phyloP scores from a whole-genome alignment of 2,797 vertebrate species.

The Novumbra hubbsi region DNA sequence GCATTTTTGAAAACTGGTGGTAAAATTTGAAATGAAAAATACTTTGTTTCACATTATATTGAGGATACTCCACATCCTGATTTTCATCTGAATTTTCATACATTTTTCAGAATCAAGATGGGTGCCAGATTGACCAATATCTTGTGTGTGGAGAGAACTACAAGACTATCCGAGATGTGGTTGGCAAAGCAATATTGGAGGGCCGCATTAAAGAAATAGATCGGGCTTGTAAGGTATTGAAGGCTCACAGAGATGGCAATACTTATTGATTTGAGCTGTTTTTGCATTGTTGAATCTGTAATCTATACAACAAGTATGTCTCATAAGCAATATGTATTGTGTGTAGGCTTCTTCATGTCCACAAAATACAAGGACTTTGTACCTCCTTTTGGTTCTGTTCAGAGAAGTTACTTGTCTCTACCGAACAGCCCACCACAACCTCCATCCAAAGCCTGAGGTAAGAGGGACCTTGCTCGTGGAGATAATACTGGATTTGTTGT shows the following conservation, averaged over 20 bases:
- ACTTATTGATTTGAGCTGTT: neutral
- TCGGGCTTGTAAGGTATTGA: constrained; percentile 74
- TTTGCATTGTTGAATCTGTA: neutral
- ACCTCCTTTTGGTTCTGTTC: constrained; percentile 84
- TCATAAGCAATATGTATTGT: neutral
- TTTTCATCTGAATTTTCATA: neutral
- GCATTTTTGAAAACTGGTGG: no score
- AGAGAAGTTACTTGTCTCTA: constrained; percentile 83
- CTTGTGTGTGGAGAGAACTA: constrained; percentile 82
- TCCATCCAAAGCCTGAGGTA: constrained; percentile 79
- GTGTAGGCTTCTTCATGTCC: constrained; percentile 47
- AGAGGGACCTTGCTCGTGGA: neutral
- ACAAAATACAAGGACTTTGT: constrained; percentile 49
- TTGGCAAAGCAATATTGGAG: constrained; percentile 73
- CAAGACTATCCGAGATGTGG: constrained; percentile 78
- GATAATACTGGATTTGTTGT: neutral
- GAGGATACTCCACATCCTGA: neutral
- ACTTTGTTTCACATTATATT: neutral
- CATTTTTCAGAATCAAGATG: constrained; percentile 52
- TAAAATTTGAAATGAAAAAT: neutral
- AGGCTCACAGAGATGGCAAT: neutral
- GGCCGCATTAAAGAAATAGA: constrained; percentile 57
- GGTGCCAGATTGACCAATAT: constrained; percentile 77
- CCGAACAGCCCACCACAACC: constrained; percentile 31
- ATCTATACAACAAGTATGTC: neutral